Conservation (phyloP, 2,888 invertebrate genomes). For the Holacanthella duospinosa region DNA sequence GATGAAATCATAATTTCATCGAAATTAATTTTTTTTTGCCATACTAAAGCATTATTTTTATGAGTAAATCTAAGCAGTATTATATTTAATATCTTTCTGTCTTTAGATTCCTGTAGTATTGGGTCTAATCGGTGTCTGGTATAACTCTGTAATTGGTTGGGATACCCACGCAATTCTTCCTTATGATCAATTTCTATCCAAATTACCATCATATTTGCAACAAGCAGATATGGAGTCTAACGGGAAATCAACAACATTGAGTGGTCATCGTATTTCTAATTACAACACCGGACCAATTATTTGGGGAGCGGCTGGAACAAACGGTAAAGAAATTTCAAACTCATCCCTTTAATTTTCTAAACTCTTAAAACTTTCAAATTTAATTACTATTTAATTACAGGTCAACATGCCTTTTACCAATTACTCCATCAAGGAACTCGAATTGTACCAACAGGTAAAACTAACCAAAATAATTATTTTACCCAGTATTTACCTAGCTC, state of each 20-base stretch:
- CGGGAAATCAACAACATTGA: constrained; percentile 61
- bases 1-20: no score
- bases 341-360: background rate
- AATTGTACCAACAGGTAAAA: constrained; percentile 23
- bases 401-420: constrained; percentile 99
- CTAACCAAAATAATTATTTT: background rate
- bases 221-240: constrained; percentile 99
- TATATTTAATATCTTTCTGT: background rate
- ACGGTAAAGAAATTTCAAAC: constrained; percentile 6
- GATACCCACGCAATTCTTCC: constrained; percentile 94
- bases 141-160: constrained; percentile 84
- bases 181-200: constrained; percentile 96
- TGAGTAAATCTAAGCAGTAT: background rate
- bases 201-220: constrained; percentile 99
- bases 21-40: no score
- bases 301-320: constrained; percentile 28
- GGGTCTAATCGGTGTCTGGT: constrained; percentile 87
- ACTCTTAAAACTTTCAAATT: background rate
- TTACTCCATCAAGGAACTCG: constrained; percentile 76
- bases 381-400: constrained; percentile 42
- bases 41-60: no score
- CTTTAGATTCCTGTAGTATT: constrained; percentile 49
- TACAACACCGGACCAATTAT: constrained; percentile 30
- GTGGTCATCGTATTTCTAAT: constrained; percentile 20
- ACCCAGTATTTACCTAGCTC: background rate